These are phyloP conservation scores for Azemiops feae DNA, from an alignment of 2,113 vertebrate species.

Conservation along the genomic window DNA sequence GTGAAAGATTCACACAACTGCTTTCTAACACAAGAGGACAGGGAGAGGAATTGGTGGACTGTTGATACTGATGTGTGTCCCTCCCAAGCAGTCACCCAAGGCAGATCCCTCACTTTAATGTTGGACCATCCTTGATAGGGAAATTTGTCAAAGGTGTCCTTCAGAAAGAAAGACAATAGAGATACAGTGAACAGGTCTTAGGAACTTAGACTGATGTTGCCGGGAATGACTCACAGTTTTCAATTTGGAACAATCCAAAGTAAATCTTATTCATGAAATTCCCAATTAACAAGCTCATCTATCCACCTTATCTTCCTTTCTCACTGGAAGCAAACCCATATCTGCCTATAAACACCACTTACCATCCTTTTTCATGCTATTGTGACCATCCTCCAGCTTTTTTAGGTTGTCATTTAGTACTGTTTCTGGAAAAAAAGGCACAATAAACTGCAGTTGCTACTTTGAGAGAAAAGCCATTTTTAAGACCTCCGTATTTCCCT, in stretches of 20 bases:
- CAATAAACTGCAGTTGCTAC: not conserved
- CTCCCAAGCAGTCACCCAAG: not conserved
- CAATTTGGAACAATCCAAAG: not conserved
- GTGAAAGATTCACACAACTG: not conserved
- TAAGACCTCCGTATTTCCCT: not conserved
- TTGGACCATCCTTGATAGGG: not conserved
- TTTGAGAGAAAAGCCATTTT: not conserved
- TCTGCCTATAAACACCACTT: not conserved
- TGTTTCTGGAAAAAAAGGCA: not conserved
- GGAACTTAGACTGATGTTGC: not conserved
- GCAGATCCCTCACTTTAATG: not conserved
- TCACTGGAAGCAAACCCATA: not conserved
- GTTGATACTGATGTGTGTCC: not conserved
- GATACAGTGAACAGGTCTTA: not conserved
- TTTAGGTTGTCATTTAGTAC: not conserved
- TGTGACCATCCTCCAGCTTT: not conserved
- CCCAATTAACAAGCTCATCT: not conserved
- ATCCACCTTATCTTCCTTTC: not conserved
- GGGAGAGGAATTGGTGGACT: not conserved
- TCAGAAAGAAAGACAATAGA: not conserved
- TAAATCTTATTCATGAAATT: not conserved
- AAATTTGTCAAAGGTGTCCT: not conserved
- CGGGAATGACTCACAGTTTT: not conserved
- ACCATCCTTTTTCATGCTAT: not conserved
- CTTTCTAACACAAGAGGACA: not conserved